These are phyloP conservation scores for Erannis defoliaria DNA, from an alignment of 2,888 invertebrate genomes.

Conservation along the genomic window DNA sequence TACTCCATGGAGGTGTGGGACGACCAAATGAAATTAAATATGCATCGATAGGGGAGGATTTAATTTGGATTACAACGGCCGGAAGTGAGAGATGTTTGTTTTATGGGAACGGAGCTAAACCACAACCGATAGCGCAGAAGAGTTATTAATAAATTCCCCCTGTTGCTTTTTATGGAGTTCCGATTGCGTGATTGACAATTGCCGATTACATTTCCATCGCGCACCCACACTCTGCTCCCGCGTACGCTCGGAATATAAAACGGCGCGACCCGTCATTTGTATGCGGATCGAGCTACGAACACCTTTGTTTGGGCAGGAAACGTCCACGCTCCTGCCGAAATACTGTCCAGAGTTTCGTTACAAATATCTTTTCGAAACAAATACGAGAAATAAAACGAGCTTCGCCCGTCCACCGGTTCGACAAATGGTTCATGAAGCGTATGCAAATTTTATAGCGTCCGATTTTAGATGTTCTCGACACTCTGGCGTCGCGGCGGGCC, in stretches of 20 bases:
- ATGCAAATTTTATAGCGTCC: conserved; percentile 84
- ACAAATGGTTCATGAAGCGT: conserved; percentile 81
- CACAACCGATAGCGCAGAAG: conserved; percentile 23
- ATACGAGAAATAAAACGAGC: conserved; percentile 69
- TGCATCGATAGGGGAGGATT: conserved; percentile 38
- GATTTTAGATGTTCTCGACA: conserved; percentile 76
- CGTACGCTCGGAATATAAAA: conserved; percentile 72
- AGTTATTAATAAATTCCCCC: conserved; percentile 51
- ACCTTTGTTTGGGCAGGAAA: conserved; percentile 86
- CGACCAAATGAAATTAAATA: conserved; percentile 36
- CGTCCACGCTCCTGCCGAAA: conserved; percentile 77
- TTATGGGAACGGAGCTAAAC: conserved; percentile 31
- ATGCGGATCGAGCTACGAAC: conserved; percentile 73
- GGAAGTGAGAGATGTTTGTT: conserved; percentile 34
- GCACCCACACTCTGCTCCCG: conserved; percentile 64
- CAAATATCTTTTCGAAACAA: conserved; percentile 72
- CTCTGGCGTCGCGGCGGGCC: conserved; percentile 59
- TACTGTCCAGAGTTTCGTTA: conserved; percentile 66
- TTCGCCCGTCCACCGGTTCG: conserved; percentile 64
- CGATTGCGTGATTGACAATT: conserved; percentile 77
- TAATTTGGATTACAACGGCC: conserved; percentile 32
- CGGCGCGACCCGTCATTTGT: conserved; percentile 67
- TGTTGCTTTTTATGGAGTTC: conserved; percentile 73
- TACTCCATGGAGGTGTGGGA: conserved; percentile 32
- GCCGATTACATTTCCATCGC: conserved; percentile 77